Conservation (phyloP, 2,888 invertebrate species). For the Cordilura impudica region DNA sequence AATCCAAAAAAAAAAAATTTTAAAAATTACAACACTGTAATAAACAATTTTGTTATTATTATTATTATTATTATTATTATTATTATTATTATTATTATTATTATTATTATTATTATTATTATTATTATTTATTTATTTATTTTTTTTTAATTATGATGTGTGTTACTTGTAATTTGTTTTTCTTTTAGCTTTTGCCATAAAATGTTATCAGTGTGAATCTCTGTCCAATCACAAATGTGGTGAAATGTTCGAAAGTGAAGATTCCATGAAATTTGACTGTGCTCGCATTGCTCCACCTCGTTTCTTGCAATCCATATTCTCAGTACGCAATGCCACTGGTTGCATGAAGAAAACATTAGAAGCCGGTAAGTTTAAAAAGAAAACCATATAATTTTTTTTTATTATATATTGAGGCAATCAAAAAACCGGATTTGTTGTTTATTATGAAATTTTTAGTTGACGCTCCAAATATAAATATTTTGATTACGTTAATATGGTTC, state of each 20-base stretch:
- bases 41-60: too few relatives aligned
- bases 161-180: not conserved
- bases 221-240: slow-evolving; percentile 71
- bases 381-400: not conserved
- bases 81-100: too few relatives aligned
- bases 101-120: too few relatives aligned
- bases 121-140: not conserved
- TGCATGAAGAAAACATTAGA: slow-evolving; percentile 75
- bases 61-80: too few relatives aligned
- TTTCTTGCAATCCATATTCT: slow-evolving; percentile 67
- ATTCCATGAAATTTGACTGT: slow-evolving; percentile 70
- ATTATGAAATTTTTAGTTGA: not conserved
- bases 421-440: not conserved
- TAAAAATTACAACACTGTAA: too few relatives aligned
- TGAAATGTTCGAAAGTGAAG: slow-evolving; percentile 70
- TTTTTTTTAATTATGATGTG: not conserved
- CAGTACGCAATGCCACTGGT: slow-evolving; percentile 73
- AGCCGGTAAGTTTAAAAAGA: slow-evolving; percentile 69
- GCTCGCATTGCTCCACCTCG: slow-evolving; percentile 70
- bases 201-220: slow-evolving; percentile 76
- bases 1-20: not conserved
- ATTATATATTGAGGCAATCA: not conserved
- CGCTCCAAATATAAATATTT: too few relatives aligned
- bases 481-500: too few relatives aligned
- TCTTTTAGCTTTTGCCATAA: slow-evolving; percentile 72